Evolutionary conservation across 2,797 vertebrate genomes (phyloP).

Genomic region (Dromococcyx pavoninus): DNA sequence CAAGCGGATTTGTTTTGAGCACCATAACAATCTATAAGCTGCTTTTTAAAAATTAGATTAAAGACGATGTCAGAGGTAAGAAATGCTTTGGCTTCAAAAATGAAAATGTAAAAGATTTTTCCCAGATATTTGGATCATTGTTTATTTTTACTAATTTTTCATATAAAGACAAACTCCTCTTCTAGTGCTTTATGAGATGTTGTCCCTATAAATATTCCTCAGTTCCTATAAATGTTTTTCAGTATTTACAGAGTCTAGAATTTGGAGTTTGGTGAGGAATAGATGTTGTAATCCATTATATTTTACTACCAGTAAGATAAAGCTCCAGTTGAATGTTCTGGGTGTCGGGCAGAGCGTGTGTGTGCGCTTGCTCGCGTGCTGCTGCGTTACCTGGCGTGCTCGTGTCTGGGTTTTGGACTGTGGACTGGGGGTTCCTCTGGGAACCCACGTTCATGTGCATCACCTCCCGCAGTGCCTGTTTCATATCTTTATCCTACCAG

Average conservation of each 20-base stretch:
- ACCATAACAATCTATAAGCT: background rate
- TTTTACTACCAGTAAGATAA: background rate
- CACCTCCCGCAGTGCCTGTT: background rate
- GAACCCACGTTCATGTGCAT: fast-evolving
- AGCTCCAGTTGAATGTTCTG: background rate
- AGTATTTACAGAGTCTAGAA: background rate
- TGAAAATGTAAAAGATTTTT: background rate
- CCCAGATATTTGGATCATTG: background rate
- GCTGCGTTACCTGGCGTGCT: background rate
- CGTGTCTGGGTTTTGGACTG: fast-evolving
- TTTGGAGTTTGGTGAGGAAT: background rate
- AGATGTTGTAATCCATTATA: background rate
- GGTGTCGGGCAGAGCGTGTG: background rate
- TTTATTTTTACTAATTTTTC: background rate
- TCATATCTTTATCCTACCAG: fast-evolving
- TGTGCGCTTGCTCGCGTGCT: background rate
- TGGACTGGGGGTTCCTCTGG: background rate
- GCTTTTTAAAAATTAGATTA: background rate
- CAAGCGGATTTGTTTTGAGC: background rate
- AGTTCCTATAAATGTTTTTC: too few species aligned
- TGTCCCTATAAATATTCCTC: background rate
- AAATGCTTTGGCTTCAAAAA: background rate
- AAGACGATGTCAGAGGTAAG: background rate
- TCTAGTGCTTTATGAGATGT: background rate
- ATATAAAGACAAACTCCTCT: background rate